Conservation (phyloP, 2,113 vertebrate species). For the Conger conger region DNA sequence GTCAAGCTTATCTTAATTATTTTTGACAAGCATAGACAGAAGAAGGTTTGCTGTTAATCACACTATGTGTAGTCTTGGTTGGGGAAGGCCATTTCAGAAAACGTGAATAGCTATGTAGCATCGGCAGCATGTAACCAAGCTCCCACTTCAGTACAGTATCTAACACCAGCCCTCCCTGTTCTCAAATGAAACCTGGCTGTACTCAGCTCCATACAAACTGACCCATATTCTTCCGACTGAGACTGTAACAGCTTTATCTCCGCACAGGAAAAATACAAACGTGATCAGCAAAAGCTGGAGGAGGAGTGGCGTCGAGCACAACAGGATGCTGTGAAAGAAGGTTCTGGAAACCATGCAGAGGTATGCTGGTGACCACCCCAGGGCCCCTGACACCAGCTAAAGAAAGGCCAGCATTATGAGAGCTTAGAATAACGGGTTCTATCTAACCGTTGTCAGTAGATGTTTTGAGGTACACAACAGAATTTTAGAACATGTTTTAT, state of each 20-base stretch:
- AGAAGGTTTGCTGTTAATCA: neutral
- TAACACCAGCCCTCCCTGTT: neutral
- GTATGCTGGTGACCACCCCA: constrained; percentile 43
- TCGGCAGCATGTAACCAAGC: neutral
- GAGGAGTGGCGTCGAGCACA: constrained; percentile 85
- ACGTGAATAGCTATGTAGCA: neutral
- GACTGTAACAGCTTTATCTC: constrained; percentile 24
- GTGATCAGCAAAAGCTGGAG: constrained; percentile 85
- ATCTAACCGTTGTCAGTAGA: constrained; percentile 32
- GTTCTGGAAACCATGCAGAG: constrained; percentile 66
- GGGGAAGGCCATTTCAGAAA: neutral
- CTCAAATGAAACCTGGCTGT: neutral
- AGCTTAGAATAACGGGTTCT: neutral
- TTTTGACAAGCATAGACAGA: neutral
- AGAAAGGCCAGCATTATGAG: neutral
- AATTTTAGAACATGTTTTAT: neutral
- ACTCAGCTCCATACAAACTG: neutral
- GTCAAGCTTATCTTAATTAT: too few species aligned
- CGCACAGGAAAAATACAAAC: constrained; percentile 84
- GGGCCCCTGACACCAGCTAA: neutral
- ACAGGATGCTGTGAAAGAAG: constrained; percentile 74
- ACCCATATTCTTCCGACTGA: neutral
- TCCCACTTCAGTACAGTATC: neutral
- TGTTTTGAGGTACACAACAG: neutral
- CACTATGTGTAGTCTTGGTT: neutral